These are phyloP conservation scores for Blastobasis lacticolella DNA, from an alignment of 2,888 invertebrate genomes.

Conservation along the genomic window DNA sequence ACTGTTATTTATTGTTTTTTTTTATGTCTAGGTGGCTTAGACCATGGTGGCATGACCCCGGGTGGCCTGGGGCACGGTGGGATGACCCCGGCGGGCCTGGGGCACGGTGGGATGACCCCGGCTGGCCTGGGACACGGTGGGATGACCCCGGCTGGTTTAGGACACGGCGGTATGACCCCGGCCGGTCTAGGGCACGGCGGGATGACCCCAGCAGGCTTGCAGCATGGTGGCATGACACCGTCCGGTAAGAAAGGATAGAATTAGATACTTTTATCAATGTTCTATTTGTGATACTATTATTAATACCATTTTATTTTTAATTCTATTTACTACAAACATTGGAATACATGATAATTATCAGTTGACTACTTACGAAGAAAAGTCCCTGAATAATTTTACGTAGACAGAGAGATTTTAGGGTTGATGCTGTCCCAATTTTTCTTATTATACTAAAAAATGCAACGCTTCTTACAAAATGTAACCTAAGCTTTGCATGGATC, in stretches of 20 bases:
- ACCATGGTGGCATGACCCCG: constrained; percentile 36
- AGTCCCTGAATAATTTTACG: too few species aligned
- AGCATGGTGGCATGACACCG: constrained; percentile 1
- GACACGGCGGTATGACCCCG: constrained; percentile 22
- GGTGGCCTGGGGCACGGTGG: constrained; percentile 18
- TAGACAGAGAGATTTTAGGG: too few species aligned
- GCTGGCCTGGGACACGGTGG: constrained; percentile 37
- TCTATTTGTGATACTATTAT: neutral
- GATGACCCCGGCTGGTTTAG: constrained; percentile 42
- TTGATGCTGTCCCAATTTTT: too few species aligned
- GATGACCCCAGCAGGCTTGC: constrained; percentile 21
- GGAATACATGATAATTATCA: too few species aligned
- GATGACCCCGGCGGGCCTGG: constrained; percentile 21
- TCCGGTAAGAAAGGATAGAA: neutral
- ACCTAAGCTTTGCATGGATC: too few species aligned
- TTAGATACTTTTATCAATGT: too few species aligned
- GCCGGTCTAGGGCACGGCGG: constrained; percentile 18
- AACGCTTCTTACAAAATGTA: too few species aligned
- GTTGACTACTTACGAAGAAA: too few species aligned
- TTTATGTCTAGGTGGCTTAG: constrained; percentile 26
- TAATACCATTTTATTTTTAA: too few species aligned
- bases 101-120: constrained; percentile 19
- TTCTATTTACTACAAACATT: too few species aligned
- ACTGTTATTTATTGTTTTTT: constrained; percentile 1
- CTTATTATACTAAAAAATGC: too few species aligned